Base-by-base conservation (phyloP, 1,140 invertebrate species). In the Apis florea region DNA sequence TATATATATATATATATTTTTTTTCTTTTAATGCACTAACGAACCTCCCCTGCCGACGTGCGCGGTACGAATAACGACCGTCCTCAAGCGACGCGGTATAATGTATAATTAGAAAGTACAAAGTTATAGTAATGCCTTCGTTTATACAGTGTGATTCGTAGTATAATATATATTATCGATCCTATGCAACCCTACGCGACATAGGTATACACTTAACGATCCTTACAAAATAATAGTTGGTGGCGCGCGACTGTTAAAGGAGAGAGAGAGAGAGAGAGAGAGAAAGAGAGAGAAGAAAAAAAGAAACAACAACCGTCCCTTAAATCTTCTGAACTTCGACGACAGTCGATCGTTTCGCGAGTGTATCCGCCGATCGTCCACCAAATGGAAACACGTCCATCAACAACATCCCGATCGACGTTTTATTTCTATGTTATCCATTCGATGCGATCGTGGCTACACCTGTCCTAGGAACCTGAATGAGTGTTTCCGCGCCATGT, bases 141-240 rank as follows among this genome's bases (percentile, higher is more conserved):
- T 92, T 92, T 93, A 92, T 93, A 92, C 92, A 93, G 59, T 24
- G 69, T 92, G 90, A 89, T 86, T 92, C 83, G 72, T 74, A 63
- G 69, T 74, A 83, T 90, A 91, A 91, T 90, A 91, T 90, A 61
- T 75, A 92, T 89, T 67, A 79, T 78, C 75, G 77, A 61, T 84
- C 73, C 84, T 86, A 87, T 74, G 74, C 69, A 64, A 61, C 69
- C 82, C 85, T 91, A 90, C 84, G 86, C 82, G 87, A 91, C 89
- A 89, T 89, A 40, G 31, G 31, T 40, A 90, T 89, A 91, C 89
- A 85, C 83, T 89, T 88, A 58, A 26, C 63, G 74, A 83, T 85
- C 85, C 92, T 92, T 93, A 93, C 85, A 73, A 87, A 69, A 85
- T 91, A 93, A 91, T 92, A 92, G 90, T 92, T 93, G 84, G 84